Evolutionary conservation across 2,888 invertebrate genomes (phyloP).

Genomic region (Dicyrtoma fusca): DNA sequence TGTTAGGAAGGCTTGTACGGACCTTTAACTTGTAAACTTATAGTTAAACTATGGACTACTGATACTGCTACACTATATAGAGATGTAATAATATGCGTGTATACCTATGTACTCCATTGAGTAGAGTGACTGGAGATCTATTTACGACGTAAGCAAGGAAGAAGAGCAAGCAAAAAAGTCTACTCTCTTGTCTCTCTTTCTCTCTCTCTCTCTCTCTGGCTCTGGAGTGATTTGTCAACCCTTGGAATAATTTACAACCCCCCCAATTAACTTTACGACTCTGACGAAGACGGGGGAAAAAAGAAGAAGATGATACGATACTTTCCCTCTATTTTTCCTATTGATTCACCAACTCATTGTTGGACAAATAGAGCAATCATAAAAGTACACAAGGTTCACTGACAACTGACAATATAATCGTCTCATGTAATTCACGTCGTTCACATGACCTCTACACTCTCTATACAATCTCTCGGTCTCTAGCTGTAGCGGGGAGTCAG

Average conservation of each 20-base stretch:
- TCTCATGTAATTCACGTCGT: not conserved
- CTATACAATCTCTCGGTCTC: too few species aligned
- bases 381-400: conserved; percentile 18
- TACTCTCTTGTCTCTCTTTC: not conserved
- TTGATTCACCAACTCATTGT: conserved; percentile 2
- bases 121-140: not conserved
- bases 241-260: conserved; percentile 38
- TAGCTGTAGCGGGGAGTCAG: too few species aligned
- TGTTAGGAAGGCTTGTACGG: too few species aligned
- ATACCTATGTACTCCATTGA: too few species aligned
- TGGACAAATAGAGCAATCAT: conserved; percentile 23
- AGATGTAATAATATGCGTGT: too few species aligned
- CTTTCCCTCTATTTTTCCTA: not conserved
- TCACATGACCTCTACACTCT: conserved; percentile 27
- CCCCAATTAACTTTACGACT: conserved; percentile 31
- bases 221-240: conserved; percentile 28
- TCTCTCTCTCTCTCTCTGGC: not conserved
- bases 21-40: too few species aligned
- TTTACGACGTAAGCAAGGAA: conserved; percentile 10
- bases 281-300: conserved; percentile 12
- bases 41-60: too few species aligned
- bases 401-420: conserved; percentile 5
- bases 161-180: not conserved
- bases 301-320: conserved; percentile 7
- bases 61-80: too few species aligned